phyloP scores from a whole-genome alignment of 2,797 vertebrate species.

The Agapornis canus region DNA sequence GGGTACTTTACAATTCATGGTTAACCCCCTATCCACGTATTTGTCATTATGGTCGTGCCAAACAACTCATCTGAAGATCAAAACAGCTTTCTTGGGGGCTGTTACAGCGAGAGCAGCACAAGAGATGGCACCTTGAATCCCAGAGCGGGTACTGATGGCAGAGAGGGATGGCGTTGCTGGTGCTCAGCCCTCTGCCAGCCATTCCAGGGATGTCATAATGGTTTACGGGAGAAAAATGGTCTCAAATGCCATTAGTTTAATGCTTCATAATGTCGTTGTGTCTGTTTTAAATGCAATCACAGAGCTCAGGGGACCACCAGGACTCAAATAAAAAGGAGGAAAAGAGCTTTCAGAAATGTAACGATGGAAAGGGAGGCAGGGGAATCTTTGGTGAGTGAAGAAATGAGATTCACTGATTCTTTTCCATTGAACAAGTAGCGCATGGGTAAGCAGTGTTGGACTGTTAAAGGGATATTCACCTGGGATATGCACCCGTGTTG shows the following conservation, averaged over 20 bases:
- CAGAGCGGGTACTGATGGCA: not conserved
- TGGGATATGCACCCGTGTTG: not conserved
- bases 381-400: not conserved
- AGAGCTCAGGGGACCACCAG: conserved; percentile 28
- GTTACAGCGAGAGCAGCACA: not conserved
- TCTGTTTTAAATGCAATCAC: conserved; percentile 69
- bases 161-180: not conserved
- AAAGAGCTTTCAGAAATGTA: conserved; percentile 36
- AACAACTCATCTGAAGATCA: conserved; percentile 56
- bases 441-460: not conserved
- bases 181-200: conserved; percentile 22
- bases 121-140: conserved; percentile 27
- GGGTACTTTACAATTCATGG: conserved; percentile 65
- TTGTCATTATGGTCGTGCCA: conserved; percentile 40
- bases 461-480: not conserved
- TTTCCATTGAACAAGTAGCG: conserved; percentile 5
- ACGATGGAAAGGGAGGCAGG: not conserved
- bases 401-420: not conserved
- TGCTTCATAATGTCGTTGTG: conserved; percentile 62
- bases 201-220: not conserved
- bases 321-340: conserved; percentile 47
- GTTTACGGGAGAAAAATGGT: conserved; percentile 59
- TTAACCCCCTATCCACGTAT: conserved; percentile 41
- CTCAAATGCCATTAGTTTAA: conserved; percentile 72
- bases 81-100: conserved; percentile 34